Evolutionary conservation across 2,113 vertebrate genomes (phyloP).

Genomic region (Pampusana beccarii): DNA sequence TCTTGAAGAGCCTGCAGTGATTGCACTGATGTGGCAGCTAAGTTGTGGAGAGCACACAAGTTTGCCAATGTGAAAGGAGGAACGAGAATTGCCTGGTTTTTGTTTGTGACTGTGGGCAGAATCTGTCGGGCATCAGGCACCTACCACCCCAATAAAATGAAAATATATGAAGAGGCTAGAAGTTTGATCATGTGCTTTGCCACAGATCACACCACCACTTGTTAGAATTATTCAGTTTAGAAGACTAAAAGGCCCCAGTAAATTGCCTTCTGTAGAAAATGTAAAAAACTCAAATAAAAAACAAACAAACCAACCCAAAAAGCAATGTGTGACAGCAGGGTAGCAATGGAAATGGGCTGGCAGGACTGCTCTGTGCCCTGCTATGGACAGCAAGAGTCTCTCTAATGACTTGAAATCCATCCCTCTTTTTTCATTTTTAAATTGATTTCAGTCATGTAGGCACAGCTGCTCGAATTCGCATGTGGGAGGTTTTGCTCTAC

Average conservation of each 20-base stretch:
- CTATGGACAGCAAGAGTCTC: neutral
- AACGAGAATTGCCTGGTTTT: neutral
- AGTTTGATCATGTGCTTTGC: neutral
- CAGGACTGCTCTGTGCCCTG: neutral
- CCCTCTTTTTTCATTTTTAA: neutral
- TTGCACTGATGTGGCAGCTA: neutral
- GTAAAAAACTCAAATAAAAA: neutral
- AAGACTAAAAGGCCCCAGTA: neutral
- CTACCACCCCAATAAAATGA: neutral
- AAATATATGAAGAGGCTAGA: neutral
- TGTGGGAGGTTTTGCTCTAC: neutral
- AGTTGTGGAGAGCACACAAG: neutral
- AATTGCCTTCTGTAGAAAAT: neutral
- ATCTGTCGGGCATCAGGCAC: neutral
- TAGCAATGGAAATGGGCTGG: neutral
- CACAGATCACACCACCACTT: neutral
- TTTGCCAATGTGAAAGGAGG: neutral
- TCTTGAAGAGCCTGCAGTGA: neutral
- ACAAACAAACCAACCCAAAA: neutral
- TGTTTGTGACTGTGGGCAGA: neutral
- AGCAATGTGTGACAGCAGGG: neutral
- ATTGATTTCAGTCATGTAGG: neutral
- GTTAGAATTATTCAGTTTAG: neutral
- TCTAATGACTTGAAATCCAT: neutral
- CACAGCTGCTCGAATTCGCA: neutral